A percentile compares a stretch with the other conserved stretches of the same genome.
phyloP scores from a whole-genome alignment of 1,140 invertebrate genomes.

The Ylistrum balloti region DNA sequence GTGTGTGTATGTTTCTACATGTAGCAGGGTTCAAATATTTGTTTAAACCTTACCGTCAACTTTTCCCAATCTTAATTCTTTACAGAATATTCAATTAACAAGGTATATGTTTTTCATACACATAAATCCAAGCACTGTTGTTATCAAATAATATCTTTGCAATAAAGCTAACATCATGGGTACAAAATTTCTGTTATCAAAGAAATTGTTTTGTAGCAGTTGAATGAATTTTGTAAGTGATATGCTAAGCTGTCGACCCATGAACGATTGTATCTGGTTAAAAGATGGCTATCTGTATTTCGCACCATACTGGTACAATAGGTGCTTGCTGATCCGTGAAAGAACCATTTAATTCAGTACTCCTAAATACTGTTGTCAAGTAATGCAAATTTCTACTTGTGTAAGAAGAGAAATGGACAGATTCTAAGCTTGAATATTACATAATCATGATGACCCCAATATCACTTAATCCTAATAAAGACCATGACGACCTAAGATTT shows the following conservation, averaged over 20 bases:
- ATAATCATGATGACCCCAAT: background rate
- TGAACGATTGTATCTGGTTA: background rate
- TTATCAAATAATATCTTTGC: background rate
- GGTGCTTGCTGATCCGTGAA: slow-evolving; percentile 9
- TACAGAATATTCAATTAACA: background rate
- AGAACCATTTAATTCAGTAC: background rate
- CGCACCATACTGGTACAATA: background rate
- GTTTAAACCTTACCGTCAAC: background rate
- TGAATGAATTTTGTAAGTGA: slow-evolving; percentile 4
- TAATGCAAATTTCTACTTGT: background rate
- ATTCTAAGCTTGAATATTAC: background rate
- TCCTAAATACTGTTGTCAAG: background rate
- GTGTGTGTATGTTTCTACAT: background rate
- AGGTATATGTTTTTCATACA: background rate
- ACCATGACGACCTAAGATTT: slow-evolving; percentile 11
- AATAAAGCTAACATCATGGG: background rate
- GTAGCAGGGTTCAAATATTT: background rate
- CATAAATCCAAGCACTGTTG: background rate
- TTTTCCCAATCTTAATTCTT: slow-evolving; percentile 17
- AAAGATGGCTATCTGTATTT: slow-evolving; percentile 4
- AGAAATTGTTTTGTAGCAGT: background rate
- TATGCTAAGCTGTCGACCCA: background rate
- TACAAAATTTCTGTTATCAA: background rate
- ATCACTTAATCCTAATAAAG: background rate
- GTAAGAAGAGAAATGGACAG: background rate